These are phyloP conservation scores for Bombus vancouverensis DNA, from an alignment of 1,140 invertebrate genomes.

Conservation along the genomic window DNA sequence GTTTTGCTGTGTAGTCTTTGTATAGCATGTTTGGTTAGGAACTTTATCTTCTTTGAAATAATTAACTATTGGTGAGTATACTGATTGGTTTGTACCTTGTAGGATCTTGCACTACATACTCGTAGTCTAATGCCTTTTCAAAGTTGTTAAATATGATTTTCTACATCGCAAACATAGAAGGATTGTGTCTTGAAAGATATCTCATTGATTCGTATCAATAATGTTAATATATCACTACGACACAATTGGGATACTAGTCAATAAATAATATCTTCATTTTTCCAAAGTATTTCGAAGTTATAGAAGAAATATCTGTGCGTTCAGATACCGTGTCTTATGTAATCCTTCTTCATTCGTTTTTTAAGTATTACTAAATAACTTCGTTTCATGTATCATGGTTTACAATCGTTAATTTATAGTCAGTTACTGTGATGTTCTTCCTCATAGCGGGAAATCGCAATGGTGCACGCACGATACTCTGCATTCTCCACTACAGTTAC, in stretches of 20 bases:
- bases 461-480: neutral
- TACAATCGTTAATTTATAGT: neutral
- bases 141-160: too few species aligned
- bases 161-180: neutral
- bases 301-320: neutral
- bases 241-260: neutral
- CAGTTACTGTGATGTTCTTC: neutral
- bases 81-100: too few species aligned
- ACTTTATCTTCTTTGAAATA: neutral
- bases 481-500: neutral
- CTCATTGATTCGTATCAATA: too few species aligned
- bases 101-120: too few species aligned
- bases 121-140: neutral
- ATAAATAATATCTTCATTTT: neutral
- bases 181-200: too few species aligned
- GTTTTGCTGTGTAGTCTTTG: neutral
- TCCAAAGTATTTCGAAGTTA: neutral
- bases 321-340: neutral
- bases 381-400: too few species aligned
- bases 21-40: neutral
- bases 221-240: neutral
- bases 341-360: neutral
- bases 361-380: neutral
- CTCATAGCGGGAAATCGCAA: neutral
- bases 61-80: neutral